phyloP scores from a whole-genome alignment of 2,113 vertebrate genomes.

The Brachirus orientalis region DNA sequence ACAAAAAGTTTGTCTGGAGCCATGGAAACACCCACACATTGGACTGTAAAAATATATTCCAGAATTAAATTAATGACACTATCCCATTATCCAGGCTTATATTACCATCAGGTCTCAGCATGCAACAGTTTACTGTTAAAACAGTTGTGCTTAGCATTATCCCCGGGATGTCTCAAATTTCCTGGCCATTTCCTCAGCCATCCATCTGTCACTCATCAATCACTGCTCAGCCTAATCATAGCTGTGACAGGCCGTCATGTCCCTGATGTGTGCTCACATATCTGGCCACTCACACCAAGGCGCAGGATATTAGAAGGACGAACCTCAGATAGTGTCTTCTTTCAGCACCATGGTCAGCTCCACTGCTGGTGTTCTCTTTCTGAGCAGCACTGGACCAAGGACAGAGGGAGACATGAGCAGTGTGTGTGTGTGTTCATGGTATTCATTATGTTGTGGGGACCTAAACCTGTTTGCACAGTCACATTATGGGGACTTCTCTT shows the following conservation, averaged over 20 bases:
- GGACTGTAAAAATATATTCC: too few relatives aligned
- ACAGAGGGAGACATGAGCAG: slow-evolving; percentile 30
- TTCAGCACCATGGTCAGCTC: slow-evolving; percentile 60
- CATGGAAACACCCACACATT: too few relatives aligned
- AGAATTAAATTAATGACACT: not conserved
- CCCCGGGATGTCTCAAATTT: slow-evolving; percentile 42
- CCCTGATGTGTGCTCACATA: slow-evolving; percentile 55
- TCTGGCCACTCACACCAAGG: slow-evolving; percentile 7
- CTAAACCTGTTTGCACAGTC: too few relatives aligned
- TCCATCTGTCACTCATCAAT: slow-evolving; percentile 73
- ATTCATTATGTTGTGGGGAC: too few relatives aligned
- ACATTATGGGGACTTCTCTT: too few relatives aligned
- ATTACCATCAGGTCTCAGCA: slow-evolving; percentile 1
- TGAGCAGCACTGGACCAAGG: slow-evolving; percentile 52
- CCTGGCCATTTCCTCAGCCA: slow-evolving; percentile 21
- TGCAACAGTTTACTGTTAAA: not conserved
- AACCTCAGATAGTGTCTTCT: not conserved
- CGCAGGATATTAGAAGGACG: slow-evolving; percentile 22
- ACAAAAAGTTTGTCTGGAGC: too few relatives aligned
- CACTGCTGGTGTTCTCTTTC: slow-evolving; percentile 19
- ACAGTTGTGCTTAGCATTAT: not conserved
- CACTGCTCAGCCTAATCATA: slow-evolving; percentile 59
- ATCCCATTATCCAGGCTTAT: not conserved
- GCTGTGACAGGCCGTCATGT: slow-evolving; percentile 52
- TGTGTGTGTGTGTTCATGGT: not conserved